phyloP scores from a whole-genome alignment of 2,113 vertebrate genomes.

The Odobenus rosmarus region DNA sequence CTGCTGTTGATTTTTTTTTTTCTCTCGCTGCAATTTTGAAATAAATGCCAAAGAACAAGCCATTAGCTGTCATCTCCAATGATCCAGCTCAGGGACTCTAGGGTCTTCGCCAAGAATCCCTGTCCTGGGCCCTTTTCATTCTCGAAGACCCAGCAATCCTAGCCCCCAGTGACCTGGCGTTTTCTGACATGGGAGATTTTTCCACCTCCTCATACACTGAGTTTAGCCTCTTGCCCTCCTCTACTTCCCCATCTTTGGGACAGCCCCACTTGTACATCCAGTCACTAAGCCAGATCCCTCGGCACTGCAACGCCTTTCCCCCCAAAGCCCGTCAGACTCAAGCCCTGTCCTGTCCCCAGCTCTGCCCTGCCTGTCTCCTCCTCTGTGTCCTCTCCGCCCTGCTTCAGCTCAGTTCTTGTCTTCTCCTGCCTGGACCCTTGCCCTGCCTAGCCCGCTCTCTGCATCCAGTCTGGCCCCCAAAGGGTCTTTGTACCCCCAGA shows the following conservation, averaged over 20 bases:
- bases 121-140: background rate
- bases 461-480: background rate
- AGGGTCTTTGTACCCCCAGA: background rate
- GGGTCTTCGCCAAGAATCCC: background rate
- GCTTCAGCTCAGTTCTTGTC: background rate
- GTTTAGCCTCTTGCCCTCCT: too few species aligned
- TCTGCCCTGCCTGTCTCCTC: background rate
- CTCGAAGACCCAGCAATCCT: background rate
- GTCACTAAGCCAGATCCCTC: background rate
- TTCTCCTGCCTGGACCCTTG: too few species aligned
- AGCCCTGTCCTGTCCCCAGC: background rate
- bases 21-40: constrained; percentile 69
- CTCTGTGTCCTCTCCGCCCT: background rate
- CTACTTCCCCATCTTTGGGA: background rate
- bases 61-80: background rate
- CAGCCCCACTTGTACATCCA: background rate
- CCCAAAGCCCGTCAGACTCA: background rate
- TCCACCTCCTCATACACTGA: background rate
- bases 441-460: background rate
- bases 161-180: rapidly evolving
- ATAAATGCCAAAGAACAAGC: constrained; percentile 80
- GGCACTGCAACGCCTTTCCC: background rate
- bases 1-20: background rate
- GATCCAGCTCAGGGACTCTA: background rate
- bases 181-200: background rate